Evolutionary conservation across 2,888 invertebrate species (phyloP).

Genomic region (Phorcus lineatus): DNA sequence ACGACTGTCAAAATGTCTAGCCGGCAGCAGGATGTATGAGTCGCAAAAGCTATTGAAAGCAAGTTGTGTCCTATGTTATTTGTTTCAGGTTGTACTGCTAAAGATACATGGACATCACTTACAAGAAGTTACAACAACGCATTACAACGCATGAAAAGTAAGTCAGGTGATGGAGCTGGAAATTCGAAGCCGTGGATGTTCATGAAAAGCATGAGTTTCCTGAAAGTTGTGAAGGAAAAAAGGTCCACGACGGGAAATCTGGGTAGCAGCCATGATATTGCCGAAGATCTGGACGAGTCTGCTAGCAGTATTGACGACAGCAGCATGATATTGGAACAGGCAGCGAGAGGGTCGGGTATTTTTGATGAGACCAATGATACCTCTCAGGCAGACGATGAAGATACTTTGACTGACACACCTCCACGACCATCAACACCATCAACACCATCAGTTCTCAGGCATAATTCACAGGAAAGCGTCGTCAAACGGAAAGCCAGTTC

Average conservation of each 20-base stretch:
- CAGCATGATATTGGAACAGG: conserved; percentile 6
- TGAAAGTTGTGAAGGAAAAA: conserved; percentile 22
- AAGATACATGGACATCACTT: conserved; percentile 23
- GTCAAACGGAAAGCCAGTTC: conserved; percentile 23
- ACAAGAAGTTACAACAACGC: conserved; percentile 22
- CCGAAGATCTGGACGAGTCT: background rate
- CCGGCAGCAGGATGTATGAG: too few species aligned
- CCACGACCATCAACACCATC: conserved; percentile 18
- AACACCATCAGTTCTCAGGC: background rate
- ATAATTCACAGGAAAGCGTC: too few species aligned
- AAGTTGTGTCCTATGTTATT: too few species aligned
- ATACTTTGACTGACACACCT: conserved; percentile 10
- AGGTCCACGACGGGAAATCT: conserved; percentile 18
- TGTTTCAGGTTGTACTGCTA: conserved; percentile 15
- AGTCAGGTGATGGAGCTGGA: conserved; percentile 17
- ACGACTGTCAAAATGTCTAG: too few species aligned
- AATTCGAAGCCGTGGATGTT: conserved; percentile 17
- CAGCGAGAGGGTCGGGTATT: conserved; percentile 26
- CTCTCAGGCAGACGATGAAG: conserved; percentile 14
- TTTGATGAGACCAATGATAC: conserved; percentile 10
- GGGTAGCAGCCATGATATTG: conserved; percentile 10
- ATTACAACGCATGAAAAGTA: conserved; percentile 20
- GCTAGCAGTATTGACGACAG: background rate
- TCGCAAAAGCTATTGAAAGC: too few species aligned
- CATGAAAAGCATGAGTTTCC: conserved; percentile 19